These are phyloP conservation scores for Callinectes sapidus DNA, from an alignment of 2,888 invertebrate species.

Conservation along the genomic window DNA sequence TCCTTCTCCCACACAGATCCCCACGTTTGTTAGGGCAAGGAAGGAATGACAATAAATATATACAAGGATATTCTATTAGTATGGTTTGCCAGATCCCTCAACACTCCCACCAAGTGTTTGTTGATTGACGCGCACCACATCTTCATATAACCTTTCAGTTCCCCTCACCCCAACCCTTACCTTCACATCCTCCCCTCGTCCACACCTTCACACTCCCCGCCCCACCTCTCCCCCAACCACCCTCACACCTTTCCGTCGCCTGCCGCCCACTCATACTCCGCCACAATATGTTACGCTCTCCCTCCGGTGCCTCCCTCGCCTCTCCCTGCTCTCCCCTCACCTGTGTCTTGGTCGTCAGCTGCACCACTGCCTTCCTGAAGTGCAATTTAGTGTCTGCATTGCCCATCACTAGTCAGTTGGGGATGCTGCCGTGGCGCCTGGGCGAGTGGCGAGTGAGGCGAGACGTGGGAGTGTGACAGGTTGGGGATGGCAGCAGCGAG, in stretches of 20 bases:
- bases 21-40: too few species aligned
- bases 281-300: background rate
- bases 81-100: too few species aligned
- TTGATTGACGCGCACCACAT: too few species aligned
- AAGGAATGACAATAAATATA: too few species aligned
- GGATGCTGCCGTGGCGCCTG: background rate
- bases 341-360: slow-evolving; percentile 96
- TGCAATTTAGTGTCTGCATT: slow-evolving; percentile 98
- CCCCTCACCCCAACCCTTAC: too few species aligned
- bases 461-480: too few species aligned
- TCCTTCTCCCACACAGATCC: too few species aligned
- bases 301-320: background rate
- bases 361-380: slow-evolving; percentile 98
- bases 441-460: background rate
- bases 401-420: slow-evolving; percentile 83
- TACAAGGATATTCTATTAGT: too few species aligned
- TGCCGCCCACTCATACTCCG: background rate
- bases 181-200: too few species aligned
- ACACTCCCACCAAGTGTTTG: too few species aligned
- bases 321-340: slow-evolving; percentile 78
- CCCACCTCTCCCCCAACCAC: background rate
- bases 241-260: background rate
- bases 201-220: background rate
- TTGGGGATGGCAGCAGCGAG: background rate
- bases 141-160: too few species aligned